phyloP scores from a whole-genome alignment of 2,113 vertebrate genomes.

The Aviceda subcristata region DNA sequence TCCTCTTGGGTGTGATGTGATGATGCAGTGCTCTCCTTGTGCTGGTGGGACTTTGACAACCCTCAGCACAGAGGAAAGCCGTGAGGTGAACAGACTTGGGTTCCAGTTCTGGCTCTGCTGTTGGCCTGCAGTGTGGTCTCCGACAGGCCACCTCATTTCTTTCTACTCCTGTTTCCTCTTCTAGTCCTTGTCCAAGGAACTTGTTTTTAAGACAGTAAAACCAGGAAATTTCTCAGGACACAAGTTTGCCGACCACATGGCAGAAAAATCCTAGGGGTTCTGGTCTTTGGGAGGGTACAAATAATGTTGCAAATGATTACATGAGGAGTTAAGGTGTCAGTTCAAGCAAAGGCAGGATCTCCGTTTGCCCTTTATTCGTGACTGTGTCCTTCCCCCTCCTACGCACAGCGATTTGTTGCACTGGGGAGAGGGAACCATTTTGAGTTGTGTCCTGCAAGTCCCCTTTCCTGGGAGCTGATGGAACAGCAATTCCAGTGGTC shows the following conservation, averaged over 20 bases:
- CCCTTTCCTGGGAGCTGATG: background rate
- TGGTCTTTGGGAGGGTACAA: background rate
- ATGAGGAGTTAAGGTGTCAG: background rate
- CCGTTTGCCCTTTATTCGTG: background rate
- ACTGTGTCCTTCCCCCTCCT: background rate
- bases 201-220: background rate
- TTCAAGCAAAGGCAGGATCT: background rate
- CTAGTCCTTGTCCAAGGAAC: background rate
- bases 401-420: fast-evolving
- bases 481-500: background rate
- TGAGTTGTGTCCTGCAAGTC: background rate
- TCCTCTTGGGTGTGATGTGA: background rate
- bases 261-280: background rate
- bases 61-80: background rate
- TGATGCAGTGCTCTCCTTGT: background rate
- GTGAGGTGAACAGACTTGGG: background rate
- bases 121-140: background rate
- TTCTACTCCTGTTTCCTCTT: background rate
- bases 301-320: background rate
- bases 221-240: background rate
- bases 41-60: background rate
- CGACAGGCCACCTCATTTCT: background rate
- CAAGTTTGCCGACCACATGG: background rate
- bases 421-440: background rate
- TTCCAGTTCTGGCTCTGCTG: background rate